phyloP scores from a whole-genome alignment of 2,113 vertebrate species.

The Bufo gargarizans region DNA sequence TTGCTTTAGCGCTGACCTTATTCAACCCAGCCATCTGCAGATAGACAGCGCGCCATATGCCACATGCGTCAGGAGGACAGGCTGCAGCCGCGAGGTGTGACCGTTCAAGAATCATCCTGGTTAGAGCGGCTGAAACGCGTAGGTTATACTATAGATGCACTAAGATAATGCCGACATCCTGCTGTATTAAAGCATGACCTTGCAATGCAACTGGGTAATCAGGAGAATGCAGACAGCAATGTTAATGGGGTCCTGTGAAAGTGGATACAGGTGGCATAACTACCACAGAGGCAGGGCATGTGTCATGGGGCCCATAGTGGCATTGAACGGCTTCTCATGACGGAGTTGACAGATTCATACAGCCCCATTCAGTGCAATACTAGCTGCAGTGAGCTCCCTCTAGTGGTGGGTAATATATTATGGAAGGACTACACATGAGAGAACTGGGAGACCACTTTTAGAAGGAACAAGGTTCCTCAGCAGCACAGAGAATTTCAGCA shows the following conservation, averaged over 20 bases:
- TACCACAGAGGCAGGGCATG: background rate
- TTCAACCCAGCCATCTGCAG: conserved; percentile 25
- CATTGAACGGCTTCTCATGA: too few relatives aligned
- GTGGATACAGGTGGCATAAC: background rate
- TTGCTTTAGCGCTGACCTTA: background rate
- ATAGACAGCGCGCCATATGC: conserved; percentile 12
- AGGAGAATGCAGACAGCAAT: background rate
- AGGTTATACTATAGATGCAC: background rate
- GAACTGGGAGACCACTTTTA: background rate
- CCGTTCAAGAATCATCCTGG: background rate
- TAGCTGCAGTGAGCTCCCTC: background rate
- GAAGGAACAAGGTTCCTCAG: background rate
- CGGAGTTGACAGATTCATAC: too few relatives aligned
- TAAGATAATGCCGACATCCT: background rate
- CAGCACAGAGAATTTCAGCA: background rate
- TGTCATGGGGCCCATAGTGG: too few relatives aligned
- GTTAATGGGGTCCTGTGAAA: background rate
- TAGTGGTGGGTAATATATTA: background rate
- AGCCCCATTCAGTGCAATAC: background rate
- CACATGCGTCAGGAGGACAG: background rate
- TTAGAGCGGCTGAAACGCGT: background rate
- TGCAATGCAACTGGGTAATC: background rate
- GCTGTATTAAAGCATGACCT: background rate
- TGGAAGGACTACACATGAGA: too few relatives aligned
- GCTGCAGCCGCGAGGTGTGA: background rate